Conservation (phyloP, 1,140 invertebrate species). For the Bombus superbus region DNA sequence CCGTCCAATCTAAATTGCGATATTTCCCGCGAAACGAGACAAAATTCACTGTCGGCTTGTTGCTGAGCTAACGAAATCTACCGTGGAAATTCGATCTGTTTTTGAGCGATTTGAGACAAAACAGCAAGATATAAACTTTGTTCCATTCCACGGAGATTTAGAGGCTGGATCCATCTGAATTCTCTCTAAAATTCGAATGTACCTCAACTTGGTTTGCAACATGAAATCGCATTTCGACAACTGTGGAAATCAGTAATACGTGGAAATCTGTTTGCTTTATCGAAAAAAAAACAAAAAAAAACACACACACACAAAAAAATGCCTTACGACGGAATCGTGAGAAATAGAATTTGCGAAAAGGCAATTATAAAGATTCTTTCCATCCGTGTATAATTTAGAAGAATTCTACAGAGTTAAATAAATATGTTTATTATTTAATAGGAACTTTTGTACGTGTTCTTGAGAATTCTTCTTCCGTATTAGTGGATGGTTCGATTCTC, state of each 20-base stretch:
- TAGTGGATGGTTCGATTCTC: no score
- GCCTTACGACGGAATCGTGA: background rate
- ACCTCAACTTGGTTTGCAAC: background rate
- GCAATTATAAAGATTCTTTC: no score
- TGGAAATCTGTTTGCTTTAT: background rate
- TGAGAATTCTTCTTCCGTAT: no score
- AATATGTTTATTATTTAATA: no score
- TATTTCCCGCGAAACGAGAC: constrained; percentile 38
- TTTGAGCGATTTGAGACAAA: constrained; percentile 26
- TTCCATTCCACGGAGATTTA: background rate
- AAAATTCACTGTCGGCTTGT: constrained; percentile 34
- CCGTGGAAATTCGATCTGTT: constrained; percentile 17
- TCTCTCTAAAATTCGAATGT: background rate
- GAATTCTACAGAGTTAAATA: no score
- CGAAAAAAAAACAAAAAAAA: no score
- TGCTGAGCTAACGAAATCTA: constrained; percentile 43
- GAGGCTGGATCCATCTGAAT: background rate
- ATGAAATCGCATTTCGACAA: background rate
- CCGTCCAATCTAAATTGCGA: constrained; percentile 23
- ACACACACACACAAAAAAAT: no score
- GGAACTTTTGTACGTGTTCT: no score
- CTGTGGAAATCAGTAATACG: background rate
- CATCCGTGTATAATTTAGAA: no score
- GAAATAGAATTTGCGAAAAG: no score
- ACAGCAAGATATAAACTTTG: background rate